Evolutionary conservation across 2,888 invertebrate genomes (phyloP).

Genomic region (Rhamnusium bicolor): DNA sequence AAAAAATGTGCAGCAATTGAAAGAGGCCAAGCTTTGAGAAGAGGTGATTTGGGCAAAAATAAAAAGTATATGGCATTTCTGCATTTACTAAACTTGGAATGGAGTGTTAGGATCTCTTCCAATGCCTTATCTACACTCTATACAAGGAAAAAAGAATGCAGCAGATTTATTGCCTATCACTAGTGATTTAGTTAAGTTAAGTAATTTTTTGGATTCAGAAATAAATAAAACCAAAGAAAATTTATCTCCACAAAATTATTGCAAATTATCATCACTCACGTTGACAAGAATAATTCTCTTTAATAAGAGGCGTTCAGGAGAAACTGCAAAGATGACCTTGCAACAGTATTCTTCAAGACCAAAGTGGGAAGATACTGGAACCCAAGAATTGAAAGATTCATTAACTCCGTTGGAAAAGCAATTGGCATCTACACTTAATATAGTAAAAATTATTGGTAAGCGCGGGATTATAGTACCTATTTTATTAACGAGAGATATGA

Average conservation of each 20-base stretch:
- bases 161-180: slow-evolving; percentile 48
- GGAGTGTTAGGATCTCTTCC: slow-evolving; percentile 45
- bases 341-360: not conserved
- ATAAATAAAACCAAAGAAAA: slow-evolving; percentile 32
- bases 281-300: slow-evolving; percentile 42
- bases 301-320: slow-evolving; percentile 41
- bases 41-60: slow-evolving; percentile 41
- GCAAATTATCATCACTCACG: slow-evolving; percentile 34
- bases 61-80: slow-evolving; percentile 42
- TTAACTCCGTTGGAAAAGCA: slow-evolving; percentile 40
- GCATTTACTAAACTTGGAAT: slow-evolving; percentile 43
- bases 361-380: slow-evolving; percentile 34
- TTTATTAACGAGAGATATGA: not conserved
- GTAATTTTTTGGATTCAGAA: slow-evolving; percentile 37
- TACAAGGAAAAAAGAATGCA: slow-evolving; percentile 41
- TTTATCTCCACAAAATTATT: slow-evolving; percentile 10
- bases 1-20: slow-evolving; percentile 46
- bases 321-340: not conserved
- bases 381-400: slow-evolving; percentile 38
- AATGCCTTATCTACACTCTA: slow-evolving; percentile 45
- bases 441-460: slow-evolving; percentile 35
- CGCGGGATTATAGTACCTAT: not conserved
- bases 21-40: slow-evolving; percentile 41
- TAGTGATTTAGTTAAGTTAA: slow-evolving; percentile 45
- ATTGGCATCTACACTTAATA: slow-evolving; percentile 36